Base-by-base conservation (phyloP, 2,797 vertebrate genomes). In the Cryptoprocta ferox region DNA sequence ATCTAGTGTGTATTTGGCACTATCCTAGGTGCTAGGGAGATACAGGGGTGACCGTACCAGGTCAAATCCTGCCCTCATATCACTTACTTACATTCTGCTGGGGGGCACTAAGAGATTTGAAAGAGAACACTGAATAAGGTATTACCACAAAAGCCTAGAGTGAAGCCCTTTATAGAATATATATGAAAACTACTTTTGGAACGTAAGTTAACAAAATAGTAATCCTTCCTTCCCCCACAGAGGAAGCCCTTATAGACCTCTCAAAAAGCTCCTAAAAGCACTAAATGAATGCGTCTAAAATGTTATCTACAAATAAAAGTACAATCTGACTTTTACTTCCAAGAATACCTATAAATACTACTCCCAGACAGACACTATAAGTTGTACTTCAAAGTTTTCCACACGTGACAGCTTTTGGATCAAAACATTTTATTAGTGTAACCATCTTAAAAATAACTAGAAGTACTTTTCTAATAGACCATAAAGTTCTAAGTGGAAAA, bases 161-260 rank as follows among this genome's bases (percentile, higher is more conserved):
- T 42, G 28, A 21, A 97, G 32, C 11, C 50, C 50, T 95, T 91
- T 88, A 81, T 6, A 80, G 12, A 30, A 6, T 11, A 75, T 71
- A 89, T 18, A 76, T 10, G 93, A 39, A 39, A 91, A 56, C 48
- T 87, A 37, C 50, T 91, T 82, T 65, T 30, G 32, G 35, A 39
- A 96, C 79, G 19, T 42, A 96, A 59, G 12, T 53, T 65, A 89
- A 97, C n/a, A 87, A 80, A 95, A 59, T 76, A 95, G 66, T 86
- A 96, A 93, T 8, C 68, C 53, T n/a, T 66, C 5, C 35, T 32
- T 21, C 37, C 19, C 76, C 50, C 68, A 59, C n/a, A 70, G 15
- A 91, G 39, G 21, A 92, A 89, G 75, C 37, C 73, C 63, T 81
- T 75, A 5, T 28, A 84, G 28, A n/a, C 32, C n/a, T 91, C 75